Base-by-base conservation (phyloP, 1,140 invertebrate species). In the Ooceraea biroi region DNA sequence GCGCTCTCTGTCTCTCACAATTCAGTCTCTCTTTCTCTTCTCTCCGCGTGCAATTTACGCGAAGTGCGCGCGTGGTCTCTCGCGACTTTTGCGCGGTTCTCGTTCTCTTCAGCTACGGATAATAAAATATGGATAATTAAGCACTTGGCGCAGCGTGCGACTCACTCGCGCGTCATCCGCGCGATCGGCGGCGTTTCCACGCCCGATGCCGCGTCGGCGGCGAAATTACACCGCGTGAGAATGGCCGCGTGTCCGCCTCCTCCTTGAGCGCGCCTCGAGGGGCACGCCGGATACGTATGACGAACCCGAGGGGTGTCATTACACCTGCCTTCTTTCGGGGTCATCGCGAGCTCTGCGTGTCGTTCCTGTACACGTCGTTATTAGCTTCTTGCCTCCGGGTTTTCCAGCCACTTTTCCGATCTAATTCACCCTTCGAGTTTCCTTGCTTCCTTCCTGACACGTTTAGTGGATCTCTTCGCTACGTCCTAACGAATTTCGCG, bases 161-260 rank as follows among this genome's bases (percentile, higher is more conserved):
- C 73, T 52, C 58, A 25, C 36, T 36, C 50, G 58, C 50, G 69
- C 71, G 58, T 84, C 19, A 12, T 25, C 60, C 12, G 36, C 60
- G 50, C 11, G 55, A 25, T 27, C 0, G 2, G 11, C 30, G 22
- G 25, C 36, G 63, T 78, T 78, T 78, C 74, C 74, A 78, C 61
- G 30, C 61, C 27, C n/a, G 76, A 78, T 68, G 55, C 65, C 7
- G 76, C 52, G 50, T 69, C 58, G 55, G 55, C 11, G 30, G 25
- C 22, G 52, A 86, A 87, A 84, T 86, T 86, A 30, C 85, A 19
- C 25, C 50, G 50, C 86, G 86, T 88, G 86, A 88, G 86, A 87
- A 87, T 76, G 57, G 25, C 46, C 57, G 19, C 36, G 36, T 36
- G 36, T 36, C n/a, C 25, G 66, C 50, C 65, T 85, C 82, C 82